Evolutionary conservation across 2,888 invertebrate species (phyloP), one percentile per base, ranked within the genome.

Genomic region (Hirtodrosophila histrioides): DNA sequence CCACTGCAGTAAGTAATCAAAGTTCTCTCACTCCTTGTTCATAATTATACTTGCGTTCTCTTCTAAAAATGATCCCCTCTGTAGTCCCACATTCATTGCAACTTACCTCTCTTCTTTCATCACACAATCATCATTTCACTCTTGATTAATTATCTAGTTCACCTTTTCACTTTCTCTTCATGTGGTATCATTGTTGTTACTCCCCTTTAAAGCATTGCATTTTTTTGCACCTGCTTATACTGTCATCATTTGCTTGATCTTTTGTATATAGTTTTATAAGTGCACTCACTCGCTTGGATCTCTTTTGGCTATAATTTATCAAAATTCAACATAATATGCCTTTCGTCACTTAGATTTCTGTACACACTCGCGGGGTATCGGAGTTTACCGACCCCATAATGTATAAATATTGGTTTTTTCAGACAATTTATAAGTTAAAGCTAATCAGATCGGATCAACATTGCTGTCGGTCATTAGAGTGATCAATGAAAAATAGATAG

Each of bases 1-100:
- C 78, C 71, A 77, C 86, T 81, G 89, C 89, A 89, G 92, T 92
- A 92, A 92, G 91, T 91, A 80, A 58, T 50, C 37, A 64, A 53
- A 49, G 65, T 49, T 41, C 54, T 53, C 67, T 63, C 64, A 58
- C 41, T 63, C 45, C 43, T 53, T 69, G 11, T 58, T 31, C 43
- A 53, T 54, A 62, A 58, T 45, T 54, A 27, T 27, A 31, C 7
- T 36, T 8, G 3, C 11, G 24, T 10, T 33, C 10, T 8, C 10
- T 11, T 23, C 31, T 12, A 10, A 8, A 10, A 4, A n/a, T 31
- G 12, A 53, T 49, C 24, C 50, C 31, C 7, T 31, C 31, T 31
- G 31, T 31, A 7, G 40, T 43, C 46, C 27, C 17, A 39, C 31
- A 33, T 43, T 41, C 24, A 65, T 23, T 56, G 17, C 50, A 49